Conservation (phyloP, 2,797 vertebrate species). For the Hemibagrus guttatus region DNA sequence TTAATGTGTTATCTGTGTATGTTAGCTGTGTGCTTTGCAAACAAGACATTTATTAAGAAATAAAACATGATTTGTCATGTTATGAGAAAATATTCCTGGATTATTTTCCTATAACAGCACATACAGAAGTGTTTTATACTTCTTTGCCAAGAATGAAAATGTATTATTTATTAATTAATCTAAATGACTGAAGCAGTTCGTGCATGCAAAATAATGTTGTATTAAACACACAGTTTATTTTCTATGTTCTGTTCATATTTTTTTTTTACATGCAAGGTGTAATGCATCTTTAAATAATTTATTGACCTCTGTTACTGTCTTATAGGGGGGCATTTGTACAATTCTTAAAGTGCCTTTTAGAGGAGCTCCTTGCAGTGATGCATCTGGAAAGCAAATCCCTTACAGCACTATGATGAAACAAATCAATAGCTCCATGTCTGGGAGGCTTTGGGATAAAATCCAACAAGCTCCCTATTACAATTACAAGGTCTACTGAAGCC, state of each 20-base stretch:
- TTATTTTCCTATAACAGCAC: neutral
- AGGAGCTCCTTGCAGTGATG: conserved; percentile 90
- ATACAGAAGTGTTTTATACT: neutral
- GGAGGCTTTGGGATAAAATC: conserved; percentile 81
- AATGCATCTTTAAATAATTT: neutral
- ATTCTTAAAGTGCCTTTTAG: conserved; percentile 83
- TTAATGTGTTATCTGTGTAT: neutral
- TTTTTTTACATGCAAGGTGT: neutral
- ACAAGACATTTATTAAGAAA: neutral
- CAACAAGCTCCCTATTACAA: conserved; percentile 89
- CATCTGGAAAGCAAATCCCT: conserved; percentile 83
- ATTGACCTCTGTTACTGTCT: neutral
- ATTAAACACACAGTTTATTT: neutral
- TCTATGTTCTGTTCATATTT: neutral
- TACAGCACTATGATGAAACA: conserved; percentile 86
- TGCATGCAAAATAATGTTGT: neutral
- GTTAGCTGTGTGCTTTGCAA: neutral
- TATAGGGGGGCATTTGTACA: conserved; percentile 81
- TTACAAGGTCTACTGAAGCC: conserved; percentile 78
- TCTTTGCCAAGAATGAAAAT: neutral
- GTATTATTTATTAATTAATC: neutral
- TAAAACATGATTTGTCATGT: neutral
- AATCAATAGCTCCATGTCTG: conserved; percentile 81
- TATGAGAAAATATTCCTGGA: neutral
- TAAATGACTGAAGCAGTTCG: neutral